Percentiles rank a stretch among this genome's conserved stretches.
Evolutionary conservation across 2,113 vertebrate genomes (phyloP).

Genomic region (Hippolais icterina): DNA sequence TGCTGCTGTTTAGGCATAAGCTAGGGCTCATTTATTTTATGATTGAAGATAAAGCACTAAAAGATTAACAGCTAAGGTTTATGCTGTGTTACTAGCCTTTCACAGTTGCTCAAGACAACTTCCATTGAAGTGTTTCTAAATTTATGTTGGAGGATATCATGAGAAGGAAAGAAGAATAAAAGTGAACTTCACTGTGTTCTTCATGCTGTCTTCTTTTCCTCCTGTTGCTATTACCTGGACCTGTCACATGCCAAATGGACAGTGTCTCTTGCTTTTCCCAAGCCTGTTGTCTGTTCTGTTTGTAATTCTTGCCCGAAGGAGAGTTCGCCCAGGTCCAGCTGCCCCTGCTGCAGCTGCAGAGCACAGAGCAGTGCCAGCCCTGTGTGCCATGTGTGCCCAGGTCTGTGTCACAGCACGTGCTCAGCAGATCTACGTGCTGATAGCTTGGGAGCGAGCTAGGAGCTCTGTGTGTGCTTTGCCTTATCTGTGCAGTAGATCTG

Average conservation of each 20-base stretch:
- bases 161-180: neutral
- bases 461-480: neutral
- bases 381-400: neutral
- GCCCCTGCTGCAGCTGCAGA: neutral
- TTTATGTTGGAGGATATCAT: neutral
- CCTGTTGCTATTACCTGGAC: neutral
- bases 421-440: neutral
- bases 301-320: neutral
- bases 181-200: neutral
- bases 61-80: neutral
- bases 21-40: neutral
- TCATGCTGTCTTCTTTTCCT: neutral
- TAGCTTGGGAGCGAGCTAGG: neutral
- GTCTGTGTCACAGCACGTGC: neutral
- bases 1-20: neutral
- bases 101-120: neutral
- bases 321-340: neutral
- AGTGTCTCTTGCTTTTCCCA: neutral
- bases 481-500: neutral
- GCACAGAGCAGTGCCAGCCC: neutral
- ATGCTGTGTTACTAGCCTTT: neutral
- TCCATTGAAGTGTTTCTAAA: neutral
- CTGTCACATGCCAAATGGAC: neutral
- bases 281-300: neutral
- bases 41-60: neutral